Conservation (phyloP, 2,888 invertebrate genomes). For the Oscheius sp. region DNA sequence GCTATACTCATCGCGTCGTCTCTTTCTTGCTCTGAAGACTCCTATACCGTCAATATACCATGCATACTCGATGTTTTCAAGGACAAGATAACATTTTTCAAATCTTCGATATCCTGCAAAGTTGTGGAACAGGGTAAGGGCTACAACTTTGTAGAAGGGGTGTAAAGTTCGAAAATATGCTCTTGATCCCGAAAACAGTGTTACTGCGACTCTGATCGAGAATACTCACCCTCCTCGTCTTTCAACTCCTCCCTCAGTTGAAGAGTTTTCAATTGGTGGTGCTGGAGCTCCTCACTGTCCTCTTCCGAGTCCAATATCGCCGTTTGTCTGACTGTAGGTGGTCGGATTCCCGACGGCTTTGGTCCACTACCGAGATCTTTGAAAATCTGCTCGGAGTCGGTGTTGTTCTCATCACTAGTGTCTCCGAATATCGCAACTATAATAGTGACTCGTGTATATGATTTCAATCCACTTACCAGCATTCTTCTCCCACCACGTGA, state of each 20-base stretch:
- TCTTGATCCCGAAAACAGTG: no score
- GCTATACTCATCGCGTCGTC: constrained; percentile 63
- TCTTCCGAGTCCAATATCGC: constrained; percentile 62
- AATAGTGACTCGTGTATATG: constrained; percentile 36
- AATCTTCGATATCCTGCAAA: no score
- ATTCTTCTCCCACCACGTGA: constrained; percentile 73
- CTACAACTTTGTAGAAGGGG: no score
- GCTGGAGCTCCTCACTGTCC: constrained; percentile 37
- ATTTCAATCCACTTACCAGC: constrained; percentile 47
- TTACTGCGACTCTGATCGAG: no score
- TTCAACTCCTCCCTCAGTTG: constrained; percentile 5
- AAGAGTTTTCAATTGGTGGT: constrained; percentile 6
- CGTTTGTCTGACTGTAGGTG: constrained; percentile 52
- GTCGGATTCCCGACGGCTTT: constrained; percentile 22
- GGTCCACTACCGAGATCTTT: constrained; percentile 50
- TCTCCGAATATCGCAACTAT: constrained; percentile 70
- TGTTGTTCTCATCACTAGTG: constrained; percentile 70
- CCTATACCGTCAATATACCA: background rate
- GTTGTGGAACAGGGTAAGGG: no score
- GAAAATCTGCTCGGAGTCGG: constrained; percentile 64
- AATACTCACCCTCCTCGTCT: constrained; percentile 17
- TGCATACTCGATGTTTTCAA: background rate
- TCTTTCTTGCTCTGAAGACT: constrained; percentile 27
- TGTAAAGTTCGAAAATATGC: no score
- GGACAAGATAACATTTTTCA: no score